Base-by-base conservation (phyloP, 2,797 vertebrate species). In the Chaetodon trifasciatus region DNA sequence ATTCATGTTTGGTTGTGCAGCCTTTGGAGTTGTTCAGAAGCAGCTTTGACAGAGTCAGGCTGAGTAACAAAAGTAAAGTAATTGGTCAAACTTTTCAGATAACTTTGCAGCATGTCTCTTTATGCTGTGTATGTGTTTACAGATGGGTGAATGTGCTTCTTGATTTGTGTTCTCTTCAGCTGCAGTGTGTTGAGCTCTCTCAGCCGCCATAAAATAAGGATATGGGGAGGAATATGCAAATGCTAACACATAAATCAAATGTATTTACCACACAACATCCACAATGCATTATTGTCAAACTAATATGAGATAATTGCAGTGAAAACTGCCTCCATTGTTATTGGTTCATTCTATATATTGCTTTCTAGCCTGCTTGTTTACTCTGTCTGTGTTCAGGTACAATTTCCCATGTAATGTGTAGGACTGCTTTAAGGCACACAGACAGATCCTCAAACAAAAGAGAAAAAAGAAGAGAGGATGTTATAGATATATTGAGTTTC, bases 51-150 rank as follows among this genome's bases (percentile, higher is more conserved):
- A 28, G 11, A 55, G 15, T 39, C 62, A 4, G 3, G 11, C 56
- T 40, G 72, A 56, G 52, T 17, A 53, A 74, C 40, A 71, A 67
- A 64, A 55, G 58, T 37, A 19, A 73, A 23, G 40, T 49, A 67
- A 70, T 13, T 64, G 11, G 58, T 68, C 49, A 17, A 23, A 53
- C 13, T 35, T 72, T 40, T 32, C 23, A 35, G n/a, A 15, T 35
- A 17, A 44, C 39, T 63, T 17, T 62, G 35, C 37, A 24, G 21
- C 1, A 0, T n/a, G 28, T 50, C 46, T 49, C 21, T 65, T 47
- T 17, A 3, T 13, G 44, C 44, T 32, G 10, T 3, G 1, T n/a
- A 32, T n/a, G 28, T 15, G 17, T 50, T 57, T 32, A 57, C 8
- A 46, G 21, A 61, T 46, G 13, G 10, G 35, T 15, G 9, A 17